A percentile compares a stretch with the other conserved stretches of the same genome.
Evolutionary conservation across 1,140 invertebrate species (phyloP).

Genomic region (Pseudomyrmex dendroicus): DNA sequence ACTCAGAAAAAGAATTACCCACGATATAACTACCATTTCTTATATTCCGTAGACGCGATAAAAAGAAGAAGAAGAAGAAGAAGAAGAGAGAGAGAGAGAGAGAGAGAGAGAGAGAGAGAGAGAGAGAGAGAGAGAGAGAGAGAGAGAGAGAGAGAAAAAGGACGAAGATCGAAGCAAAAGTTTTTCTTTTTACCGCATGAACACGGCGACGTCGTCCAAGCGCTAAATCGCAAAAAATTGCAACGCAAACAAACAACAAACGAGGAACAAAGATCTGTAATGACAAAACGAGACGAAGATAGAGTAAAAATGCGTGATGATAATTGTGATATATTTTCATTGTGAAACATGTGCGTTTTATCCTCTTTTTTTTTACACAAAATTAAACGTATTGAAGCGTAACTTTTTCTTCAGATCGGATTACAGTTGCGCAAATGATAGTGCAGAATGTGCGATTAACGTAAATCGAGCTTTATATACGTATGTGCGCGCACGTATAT

Average conservation of each 20-base stretch:
- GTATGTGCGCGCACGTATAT: no score
- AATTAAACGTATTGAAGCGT: not conserved
- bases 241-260: constrained; percentile 8
- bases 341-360: not conserved
- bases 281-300: no score
- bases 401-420: not conserved
- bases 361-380: not conserved
- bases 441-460: constrained; percentile 5
- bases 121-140: not conserved
- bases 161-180: constrained; percentile 21
- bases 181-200: constrained; percentile 41
- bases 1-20: constrained; percentile 11
- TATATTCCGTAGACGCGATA: not conserved
- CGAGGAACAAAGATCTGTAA: constrained; percentile 9
- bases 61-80: no score
- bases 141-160: not conserved
- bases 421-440: not conserved
- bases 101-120: not conserved
- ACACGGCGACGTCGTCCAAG: not conserved
- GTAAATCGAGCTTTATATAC: not conserved
- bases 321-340: no score
- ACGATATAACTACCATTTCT: constrained; percentile 45
- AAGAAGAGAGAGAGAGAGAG: not conserved
- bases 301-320: no score
- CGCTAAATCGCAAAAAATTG: not conserved